These are phyloP conservation scores for Nemoura dubitans DNA, from an alignment of 2,888 invertebrate species.

Conservation along the genomic window DNA sequence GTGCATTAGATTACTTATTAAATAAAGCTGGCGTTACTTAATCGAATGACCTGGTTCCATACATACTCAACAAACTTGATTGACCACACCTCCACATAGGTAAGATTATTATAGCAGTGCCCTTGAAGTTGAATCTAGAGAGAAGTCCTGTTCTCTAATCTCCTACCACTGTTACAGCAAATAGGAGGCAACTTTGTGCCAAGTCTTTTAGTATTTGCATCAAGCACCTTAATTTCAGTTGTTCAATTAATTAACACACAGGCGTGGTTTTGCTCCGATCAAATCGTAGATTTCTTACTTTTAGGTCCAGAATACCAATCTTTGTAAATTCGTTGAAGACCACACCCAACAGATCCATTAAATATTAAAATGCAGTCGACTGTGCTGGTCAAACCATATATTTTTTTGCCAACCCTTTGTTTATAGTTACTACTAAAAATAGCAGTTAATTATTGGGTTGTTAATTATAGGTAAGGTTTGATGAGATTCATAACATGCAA, in stretches of 20 bases:
- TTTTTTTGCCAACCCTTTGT: too few relatives aligned
- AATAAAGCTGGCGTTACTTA: neutral
- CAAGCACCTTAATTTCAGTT: neutral
- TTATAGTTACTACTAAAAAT: too few relatives aligned
- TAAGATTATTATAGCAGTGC: neutral
- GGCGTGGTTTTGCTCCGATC: constrained; percentile 27
- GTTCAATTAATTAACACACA: constrained; percentile 3
- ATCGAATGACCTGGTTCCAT: constrained; percentile 37
- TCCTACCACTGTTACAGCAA: neutral
- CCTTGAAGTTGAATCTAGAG: neutral
- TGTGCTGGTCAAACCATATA: too few relatives aligned
- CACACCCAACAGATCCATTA: neutral
- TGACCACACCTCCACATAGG: constrained; percentile 9
- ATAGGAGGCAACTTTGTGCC: neutral
- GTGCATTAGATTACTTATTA: neutral
- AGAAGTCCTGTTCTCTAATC: neutral
- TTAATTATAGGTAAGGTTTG: too few relatives aligned
- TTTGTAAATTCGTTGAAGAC: neutral
- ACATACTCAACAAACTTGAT: neutral
- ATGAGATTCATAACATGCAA: neutral
- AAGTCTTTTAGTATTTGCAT: neutral
- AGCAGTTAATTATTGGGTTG: too few relatives aligned
- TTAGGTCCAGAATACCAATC: neutral
- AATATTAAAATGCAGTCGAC: too few relatives aligned
- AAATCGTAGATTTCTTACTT: neutral